A percentile compares a stretch with the other conserved stretches of the same genome.
Evolutionary conservation across 2,113 vertebrate species (phyloP).

Genomic region (Polyodon spathula): DNA sequence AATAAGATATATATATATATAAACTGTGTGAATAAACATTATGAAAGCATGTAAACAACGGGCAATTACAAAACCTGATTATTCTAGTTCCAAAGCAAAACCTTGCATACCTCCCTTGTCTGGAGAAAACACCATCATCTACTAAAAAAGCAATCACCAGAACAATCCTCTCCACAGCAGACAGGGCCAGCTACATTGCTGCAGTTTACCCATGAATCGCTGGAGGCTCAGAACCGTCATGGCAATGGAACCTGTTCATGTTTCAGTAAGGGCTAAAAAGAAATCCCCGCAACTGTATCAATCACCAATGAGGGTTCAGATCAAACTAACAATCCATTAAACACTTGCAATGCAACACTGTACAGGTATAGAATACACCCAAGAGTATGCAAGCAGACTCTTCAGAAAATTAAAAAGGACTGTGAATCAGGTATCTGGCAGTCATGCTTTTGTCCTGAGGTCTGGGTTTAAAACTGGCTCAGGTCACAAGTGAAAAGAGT

Average conservation of each 20-base stretch:
- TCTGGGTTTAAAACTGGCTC: too few relatives aligned
- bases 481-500: too few relatives aligned
- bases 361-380: too few relatives aligned
- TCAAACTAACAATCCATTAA: neutral
- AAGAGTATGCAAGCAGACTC: too few relatives aligned
- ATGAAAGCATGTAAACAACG: too few relatives aligned
- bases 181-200: neutral
- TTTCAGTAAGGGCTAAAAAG: neutral
- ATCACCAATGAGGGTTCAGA: conserved; percentile 10
- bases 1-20: neutral
- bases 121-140: neutral
- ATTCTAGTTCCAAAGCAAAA: neutral
- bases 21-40: too few relatives aligned
- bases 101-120: neutral
- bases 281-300: neutral
- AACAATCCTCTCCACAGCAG: neutral
- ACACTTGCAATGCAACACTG: too few relatives aligned
- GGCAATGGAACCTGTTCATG: neutral
- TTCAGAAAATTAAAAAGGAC: too few relatives aligned
- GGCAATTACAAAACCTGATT: neutral
- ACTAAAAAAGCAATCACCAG: neutral
- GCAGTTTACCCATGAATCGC: neutral
- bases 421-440: too few relatives aligned
- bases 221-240: neutral
- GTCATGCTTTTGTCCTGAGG: too few relatives aligned